Conservation (phyloP, 2,888 invertebrate species). For the Metalampra italica region DNA sequence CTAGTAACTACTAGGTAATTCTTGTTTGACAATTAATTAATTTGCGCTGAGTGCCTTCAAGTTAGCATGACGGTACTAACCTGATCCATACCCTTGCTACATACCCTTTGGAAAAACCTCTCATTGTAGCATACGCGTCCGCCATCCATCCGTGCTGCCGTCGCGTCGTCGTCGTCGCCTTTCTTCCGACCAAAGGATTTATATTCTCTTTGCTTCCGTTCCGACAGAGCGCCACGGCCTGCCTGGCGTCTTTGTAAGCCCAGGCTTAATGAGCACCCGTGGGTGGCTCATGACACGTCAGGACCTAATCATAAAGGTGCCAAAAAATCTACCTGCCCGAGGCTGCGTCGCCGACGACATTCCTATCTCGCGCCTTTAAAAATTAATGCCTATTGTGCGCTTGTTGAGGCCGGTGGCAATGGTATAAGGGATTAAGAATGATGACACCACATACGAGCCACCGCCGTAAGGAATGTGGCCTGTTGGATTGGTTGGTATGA, state of each 20-base stretch:
- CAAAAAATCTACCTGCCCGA: constrained; percentile 73
- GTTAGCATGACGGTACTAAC: too few relatives aligned
- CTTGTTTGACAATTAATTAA: too few relatives aligned
- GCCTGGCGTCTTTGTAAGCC: constrained; percentile 71
- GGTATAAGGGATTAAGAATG: constrained; percentile 44
- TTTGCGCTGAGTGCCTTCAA: too few relatives aligned
- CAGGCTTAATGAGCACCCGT: constrained; percentile 73
- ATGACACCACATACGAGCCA: constrained; percentile 26
- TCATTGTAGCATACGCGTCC: constrained; percentile 74
- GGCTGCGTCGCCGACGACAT: constrained; percentile 54
- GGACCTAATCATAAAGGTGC: constrained; percentile 76
- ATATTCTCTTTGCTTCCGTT: too few relatives aligned
- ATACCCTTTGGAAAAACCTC: too few relatives aligned
- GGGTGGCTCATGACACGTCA: constrained; percentile 76
- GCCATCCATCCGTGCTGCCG: too few relatives aligned
- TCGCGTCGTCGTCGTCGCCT: too few relatives aligned
- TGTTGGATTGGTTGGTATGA: constrained; percentile 14
- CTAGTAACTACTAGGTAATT: too few relatives aligned
- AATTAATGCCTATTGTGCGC: constrained; percentile 72
- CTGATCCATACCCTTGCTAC: too few relatives aligned
- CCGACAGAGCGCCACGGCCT: constrained; percentile 70
- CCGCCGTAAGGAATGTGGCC: constrained; percentile 20
- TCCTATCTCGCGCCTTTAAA: constrained; percentile 66
- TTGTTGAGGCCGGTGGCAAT: constrained; percentile 35
- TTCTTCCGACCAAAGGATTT: too few relatives aligned